Evolutionary conservation across 2,797 vertebrate genomes (phyloP).

Genomic region (Tapera naevia): DNA sequence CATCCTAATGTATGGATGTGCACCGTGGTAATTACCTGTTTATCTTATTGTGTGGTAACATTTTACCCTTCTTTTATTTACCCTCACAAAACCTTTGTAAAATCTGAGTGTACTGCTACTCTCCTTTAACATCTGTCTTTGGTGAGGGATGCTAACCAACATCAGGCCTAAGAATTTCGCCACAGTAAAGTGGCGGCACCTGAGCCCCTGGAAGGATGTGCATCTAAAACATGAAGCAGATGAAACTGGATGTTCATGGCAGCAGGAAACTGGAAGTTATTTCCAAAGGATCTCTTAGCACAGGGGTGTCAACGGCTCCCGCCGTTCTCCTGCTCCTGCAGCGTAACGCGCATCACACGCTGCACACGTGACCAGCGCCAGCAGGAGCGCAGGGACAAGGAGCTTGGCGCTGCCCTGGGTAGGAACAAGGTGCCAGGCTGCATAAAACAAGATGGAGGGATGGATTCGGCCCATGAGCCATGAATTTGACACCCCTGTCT

Average conservation of each 20-base stretch:
- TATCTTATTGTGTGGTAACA: background rate
- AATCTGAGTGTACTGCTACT: background rate
- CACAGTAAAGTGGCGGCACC: background rate
- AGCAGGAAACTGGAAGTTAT: background rate
- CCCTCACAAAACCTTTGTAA: background rate
- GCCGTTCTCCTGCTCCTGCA: too few species aligned
- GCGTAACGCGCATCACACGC: too few species aligned
- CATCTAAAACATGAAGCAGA: background rate
- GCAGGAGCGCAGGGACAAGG: too few species aligned
- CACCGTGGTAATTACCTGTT: background rate
- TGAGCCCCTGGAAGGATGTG: rapidly evolving
- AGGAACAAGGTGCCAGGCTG: too few species aligned
- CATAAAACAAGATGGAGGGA: too few species aligned
- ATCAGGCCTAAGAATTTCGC: background rate
- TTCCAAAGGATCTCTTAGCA: background rate
- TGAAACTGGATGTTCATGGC: background rate
- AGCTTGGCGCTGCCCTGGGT: too few species aligned
- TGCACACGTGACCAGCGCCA: too few species aligned
- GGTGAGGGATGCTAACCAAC: background rate
- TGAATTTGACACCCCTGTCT: too few species aligned
- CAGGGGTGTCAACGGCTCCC: too few species aligned
- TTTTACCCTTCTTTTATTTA: background rate
- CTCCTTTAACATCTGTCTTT: background rate
- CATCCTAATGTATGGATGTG: background rate
- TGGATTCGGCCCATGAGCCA: too few species aligned